These are phyloP conservation scores for Hanleya hanleyi DNA, from an alignment of 2,888 invertebrate species.

Conservation along the genomic window DNA sequence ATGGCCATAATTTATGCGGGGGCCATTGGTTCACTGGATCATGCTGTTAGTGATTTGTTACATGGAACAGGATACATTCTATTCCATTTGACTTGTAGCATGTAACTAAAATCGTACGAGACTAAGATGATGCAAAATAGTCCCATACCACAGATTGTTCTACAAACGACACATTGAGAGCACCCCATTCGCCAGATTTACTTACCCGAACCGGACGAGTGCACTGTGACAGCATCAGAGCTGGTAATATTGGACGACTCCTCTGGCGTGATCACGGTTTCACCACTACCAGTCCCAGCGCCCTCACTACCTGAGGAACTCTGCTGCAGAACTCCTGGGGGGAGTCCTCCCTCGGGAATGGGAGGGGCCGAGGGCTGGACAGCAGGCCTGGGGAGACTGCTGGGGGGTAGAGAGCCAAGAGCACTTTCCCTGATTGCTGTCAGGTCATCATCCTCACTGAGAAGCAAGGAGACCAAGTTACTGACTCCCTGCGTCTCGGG, in stretches of 20 bases:
- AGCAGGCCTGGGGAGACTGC: slow-evolving; percentile 12
- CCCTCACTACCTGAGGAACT: background rate
- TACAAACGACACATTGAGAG: too few species aligned
- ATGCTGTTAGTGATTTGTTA: too few species aligned
- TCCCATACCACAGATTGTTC: too few species aligned
- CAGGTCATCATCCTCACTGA: slow-evolving; percentile 34
- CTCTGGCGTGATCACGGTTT: slow-evolving; percentile 50
- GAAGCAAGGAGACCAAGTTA: slow-evolving; percentile 45
- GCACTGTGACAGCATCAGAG: slow-evolving; percentile 58
- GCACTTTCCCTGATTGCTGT: background rate
- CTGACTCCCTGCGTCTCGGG: background rate
- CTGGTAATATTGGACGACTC: slow-evolving; percentile 58
- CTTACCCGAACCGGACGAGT: slow-evolving; percentile 49
- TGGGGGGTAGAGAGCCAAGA: background rate
- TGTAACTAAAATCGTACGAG: too few species aligned
- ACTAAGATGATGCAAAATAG: too few species aligned
- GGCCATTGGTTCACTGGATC: too few species aligned
- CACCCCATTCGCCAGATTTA: too few species aligned
- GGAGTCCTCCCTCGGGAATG: slow-evolving; percentile 16
- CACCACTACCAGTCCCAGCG: slow-evolving; percentile 17
- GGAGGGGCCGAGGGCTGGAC: slow-evolving; percentile 14
- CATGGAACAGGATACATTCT: too few species aligned
- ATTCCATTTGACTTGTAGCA: too few species aligned
- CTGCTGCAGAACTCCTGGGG: slow-evolving; percentile 10
- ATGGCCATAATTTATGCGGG: too few species aligned